Conservation (phyloP, 2,113 vertebrate species). For the Passer montanus region DNA sequence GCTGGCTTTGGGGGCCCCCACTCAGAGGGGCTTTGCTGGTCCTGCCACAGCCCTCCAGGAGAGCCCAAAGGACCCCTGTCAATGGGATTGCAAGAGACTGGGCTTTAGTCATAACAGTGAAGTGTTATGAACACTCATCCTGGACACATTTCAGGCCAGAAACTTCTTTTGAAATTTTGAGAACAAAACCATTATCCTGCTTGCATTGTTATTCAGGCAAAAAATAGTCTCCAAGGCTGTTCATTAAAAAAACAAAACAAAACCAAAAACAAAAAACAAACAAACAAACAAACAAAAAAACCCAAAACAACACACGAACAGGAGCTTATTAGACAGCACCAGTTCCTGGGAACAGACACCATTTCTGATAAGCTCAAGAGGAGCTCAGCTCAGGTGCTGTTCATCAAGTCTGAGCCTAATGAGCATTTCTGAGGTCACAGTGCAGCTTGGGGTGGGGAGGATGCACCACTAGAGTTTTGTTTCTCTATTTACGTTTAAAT, state of each 20-base stretch:
- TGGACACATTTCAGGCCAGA: neutral
- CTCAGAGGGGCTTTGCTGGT: fast-evolving
- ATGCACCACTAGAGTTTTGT: neutral
- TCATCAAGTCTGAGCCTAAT: neutral
- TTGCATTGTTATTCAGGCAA: neutral
- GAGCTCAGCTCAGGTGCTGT: neutral
- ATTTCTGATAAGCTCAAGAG: neutral
- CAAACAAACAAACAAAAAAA: too few species aligned
- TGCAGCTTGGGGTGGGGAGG: neutral
- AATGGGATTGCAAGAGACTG: fast-evolving
- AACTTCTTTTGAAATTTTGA: neutral
- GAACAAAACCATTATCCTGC: neutral
- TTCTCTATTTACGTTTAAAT: neutral
- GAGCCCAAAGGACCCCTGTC: neutral
- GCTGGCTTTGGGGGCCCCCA: neutral
- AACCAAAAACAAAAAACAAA: too few species aligned
- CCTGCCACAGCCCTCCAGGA: neutral
- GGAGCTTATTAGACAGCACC: neutral
- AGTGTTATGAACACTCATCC: too few species aligned
- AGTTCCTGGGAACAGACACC: neutral
- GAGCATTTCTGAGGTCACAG: neutral
- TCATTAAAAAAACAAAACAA: too few species aligned
- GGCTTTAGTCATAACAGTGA: neutral
- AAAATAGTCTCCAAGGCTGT: neutral
- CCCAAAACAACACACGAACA: too few species aligned